phyloP scores from a whole-genome alignment of 2,797 vertebrate species.

The Pangasius larnaudii region DNA sequence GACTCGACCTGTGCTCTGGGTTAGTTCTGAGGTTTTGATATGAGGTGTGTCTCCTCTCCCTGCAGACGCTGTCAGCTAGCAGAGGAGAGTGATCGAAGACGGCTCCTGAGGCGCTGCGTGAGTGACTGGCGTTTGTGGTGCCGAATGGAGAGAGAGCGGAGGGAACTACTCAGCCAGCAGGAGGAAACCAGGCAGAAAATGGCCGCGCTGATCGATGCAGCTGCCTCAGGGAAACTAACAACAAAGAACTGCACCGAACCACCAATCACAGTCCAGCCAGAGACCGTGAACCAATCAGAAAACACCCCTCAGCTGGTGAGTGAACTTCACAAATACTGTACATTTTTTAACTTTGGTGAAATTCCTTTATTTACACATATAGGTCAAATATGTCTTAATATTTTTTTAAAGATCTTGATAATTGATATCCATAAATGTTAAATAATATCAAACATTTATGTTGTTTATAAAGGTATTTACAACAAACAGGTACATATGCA shows the following conservation, averaged over 20 bases:
- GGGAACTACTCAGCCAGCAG: conserved; percentile 76
- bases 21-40: background rate
- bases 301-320: conserved; percentile 59
- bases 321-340: background rate
- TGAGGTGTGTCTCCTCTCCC: conserved; percentile 15
- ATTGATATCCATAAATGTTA: background rate
- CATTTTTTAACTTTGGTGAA: background rate
- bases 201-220: conserved; percentile 80
- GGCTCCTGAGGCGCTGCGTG: conserved; percentile 78
- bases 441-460: background rate
- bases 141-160: conserved; percentile 71
- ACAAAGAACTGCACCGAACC: conserved; percentile 20
- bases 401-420: background rate
- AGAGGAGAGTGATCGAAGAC: conserved; percentile 76
- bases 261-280: conserved; percentile 24
- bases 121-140: conserved; percentile 83
- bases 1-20: background rate
- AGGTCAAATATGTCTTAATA: background rate
- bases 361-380: background rate
- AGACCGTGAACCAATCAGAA: conserved; percentile 46
- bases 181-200: conserved; percentile 86
- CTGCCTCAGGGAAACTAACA: conserved; percentile 69
- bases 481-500: background rate
- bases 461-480: background rate
- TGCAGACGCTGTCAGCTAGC: conserved; percentile 74